These are phyloP conservation scores for Paramormyrops hopkinsi DNA, from an alignment of 2,797 vertebrate genomes.

Conservation along the genomic window DNA sequence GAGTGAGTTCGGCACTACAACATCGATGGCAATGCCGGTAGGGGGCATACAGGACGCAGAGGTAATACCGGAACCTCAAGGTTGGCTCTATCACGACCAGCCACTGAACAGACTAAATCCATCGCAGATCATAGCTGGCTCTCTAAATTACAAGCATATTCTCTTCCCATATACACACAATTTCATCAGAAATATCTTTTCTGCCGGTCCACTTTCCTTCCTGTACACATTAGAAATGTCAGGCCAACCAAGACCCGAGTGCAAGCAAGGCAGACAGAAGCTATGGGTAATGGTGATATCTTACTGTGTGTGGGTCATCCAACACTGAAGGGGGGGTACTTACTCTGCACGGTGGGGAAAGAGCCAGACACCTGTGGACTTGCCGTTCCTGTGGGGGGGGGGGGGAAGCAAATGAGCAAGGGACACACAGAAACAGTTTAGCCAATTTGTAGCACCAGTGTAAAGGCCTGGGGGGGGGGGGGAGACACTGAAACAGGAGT, in stretches of 20 bases:
- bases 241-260: neutral
- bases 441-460: neutral
- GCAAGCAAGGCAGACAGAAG: neutral
- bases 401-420: neutral
- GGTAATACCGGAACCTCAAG: neutral
- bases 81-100: neutral
- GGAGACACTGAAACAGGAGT: neutral
- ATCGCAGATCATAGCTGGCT: neutral
- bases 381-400: conserved; percentile 71
- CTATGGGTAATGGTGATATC: neutral
- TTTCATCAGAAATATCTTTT: neutral
- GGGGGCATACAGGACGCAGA: neutral
- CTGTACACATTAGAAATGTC: neutral
- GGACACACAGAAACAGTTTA: conserved; percentile 10
- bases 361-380: conserved; percentile 80
- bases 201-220: neutral
- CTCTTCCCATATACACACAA: neutral
- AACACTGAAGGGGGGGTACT: conserved; percentile 44
- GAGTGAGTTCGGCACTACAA: neutral
- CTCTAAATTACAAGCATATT: neutral
- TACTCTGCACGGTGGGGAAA: conserved; percentile 78
- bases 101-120: neutral
- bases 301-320: neutral
- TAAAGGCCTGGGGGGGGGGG: neutral
- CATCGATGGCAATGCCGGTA: neutral